Conservation (phyloP, 2,113 vertebrate genomes). For the Cacatua alba region DNA sequence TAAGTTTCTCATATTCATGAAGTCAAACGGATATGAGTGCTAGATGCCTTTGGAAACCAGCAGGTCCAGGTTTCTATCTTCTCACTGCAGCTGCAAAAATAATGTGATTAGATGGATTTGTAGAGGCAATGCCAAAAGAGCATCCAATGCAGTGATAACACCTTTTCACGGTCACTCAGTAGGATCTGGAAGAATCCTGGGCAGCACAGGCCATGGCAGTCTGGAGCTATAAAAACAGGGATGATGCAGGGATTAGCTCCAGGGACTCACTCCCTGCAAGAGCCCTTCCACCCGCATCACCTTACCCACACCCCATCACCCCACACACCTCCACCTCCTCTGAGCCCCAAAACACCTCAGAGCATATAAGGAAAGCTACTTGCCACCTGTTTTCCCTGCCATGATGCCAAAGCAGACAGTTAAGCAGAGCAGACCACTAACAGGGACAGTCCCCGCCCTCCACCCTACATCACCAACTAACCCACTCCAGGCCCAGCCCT, state of each 20-base stretch:
- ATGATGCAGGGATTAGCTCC: neutral
- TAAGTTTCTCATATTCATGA: neutral
- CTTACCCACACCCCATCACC: neutral
- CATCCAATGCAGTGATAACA: neutral
- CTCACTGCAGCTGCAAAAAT: neutral
- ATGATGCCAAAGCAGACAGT: neutral
- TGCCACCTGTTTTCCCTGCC: neutral
- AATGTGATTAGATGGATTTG: neutral
- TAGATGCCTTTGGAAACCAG: neutral
- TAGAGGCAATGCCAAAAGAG: neutral
- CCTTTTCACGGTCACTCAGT: rapidly evolving
- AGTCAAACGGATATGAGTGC: neutral
- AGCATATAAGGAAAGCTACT: neutral
- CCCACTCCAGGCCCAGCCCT: no score
- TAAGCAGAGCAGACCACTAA: neutral
- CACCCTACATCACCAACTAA: neutral
- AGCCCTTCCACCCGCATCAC: neutral
- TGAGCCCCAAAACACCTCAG: neutral
- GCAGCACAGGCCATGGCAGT: rapidly evolving
- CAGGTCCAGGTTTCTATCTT: neutral
- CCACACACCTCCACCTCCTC: rapidly evolving
- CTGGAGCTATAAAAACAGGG: neutral
- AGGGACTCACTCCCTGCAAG: neutral
- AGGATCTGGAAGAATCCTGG: neutral
- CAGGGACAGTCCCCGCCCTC: rapidly evolving